Conservation (phyloP, 2,888 invertebrate species). For the Stegophylla sp. region DNA sequence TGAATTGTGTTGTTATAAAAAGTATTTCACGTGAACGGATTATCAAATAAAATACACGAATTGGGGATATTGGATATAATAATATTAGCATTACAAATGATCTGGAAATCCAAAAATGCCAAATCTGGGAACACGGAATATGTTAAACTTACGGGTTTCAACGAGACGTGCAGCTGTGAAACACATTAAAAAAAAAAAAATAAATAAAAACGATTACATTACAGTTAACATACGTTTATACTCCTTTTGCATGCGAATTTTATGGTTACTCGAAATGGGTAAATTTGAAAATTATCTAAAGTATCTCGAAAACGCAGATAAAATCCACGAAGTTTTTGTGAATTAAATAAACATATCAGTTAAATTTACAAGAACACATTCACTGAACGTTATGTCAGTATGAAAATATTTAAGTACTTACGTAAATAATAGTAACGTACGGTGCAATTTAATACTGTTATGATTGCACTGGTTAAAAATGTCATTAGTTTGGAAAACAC, state of each 20-base stretch:
- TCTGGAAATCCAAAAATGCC: no score
- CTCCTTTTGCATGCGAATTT: neutral
- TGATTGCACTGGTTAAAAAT: no score
- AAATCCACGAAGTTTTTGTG: neutral
- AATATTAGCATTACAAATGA: no score
- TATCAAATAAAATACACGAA: no score
- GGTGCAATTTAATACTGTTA: no score
- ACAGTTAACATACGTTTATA: neutral
- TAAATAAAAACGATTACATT: neutral
- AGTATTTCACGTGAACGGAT: no score
- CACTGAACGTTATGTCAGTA: no score
- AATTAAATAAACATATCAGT: neutral
- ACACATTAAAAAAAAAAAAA: neutral
- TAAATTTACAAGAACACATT: no score
- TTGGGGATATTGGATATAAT: slow-evolving; percentile 18
- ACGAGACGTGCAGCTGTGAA: neutral
- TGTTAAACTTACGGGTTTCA: neutral
- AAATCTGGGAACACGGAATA: neutral
- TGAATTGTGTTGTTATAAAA: no score
- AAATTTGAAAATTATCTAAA: neutral
- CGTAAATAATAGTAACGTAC: no score
- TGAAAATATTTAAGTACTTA: no score
- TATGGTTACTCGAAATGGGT: neutral
- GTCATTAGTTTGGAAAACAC: no score
- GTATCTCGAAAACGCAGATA: neutral